A percentile compares a stretch with the other conserved stretches of the same genome.
Conservation (phyloP, 2,888 invertebrate genomes). For the Netelia virgata region DNA sequence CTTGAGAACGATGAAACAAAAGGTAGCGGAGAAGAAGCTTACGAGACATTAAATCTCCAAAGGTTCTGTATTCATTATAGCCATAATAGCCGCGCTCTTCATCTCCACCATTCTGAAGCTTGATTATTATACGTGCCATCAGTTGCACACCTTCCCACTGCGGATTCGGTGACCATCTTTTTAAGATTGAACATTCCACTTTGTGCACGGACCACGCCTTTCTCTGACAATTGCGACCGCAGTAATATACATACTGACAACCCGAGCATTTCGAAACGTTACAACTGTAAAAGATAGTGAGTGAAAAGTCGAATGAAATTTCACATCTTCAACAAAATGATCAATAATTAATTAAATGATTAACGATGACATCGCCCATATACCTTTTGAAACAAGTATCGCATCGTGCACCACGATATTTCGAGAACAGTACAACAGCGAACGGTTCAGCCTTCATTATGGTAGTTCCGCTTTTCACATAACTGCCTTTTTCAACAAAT, state of each 20-base stretch:
- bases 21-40: constrained; percentile 84
- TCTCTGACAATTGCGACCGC: constrained; percentile 92
- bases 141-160: constrained; percentile 92
- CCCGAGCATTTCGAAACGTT: constrained; percentile 93
- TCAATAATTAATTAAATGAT: too few species aligned
- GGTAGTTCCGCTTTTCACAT: constrained; percentile 87
- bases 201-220: constrained; percentile 94
- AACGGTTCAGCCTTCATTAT: constrained; percentile 92
- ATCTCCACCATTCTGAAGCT: constrained; percentile 89
- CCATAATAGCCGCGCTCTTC: constrained; percentile 89
- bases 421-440: constrained; percentile 90
- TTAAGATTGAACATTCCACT: constrained; percentile 92
- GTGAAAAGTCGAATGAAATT: background rate
- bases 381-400: constrained; percentile 88
- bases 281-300: constrained; percentile 85
- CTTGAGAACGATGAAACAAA: background rate
- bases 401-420: constrained; percentile 90
- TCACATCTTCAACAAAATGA: background rate
- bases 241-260: constrained; percentile 94
- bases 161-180: constrained; percentile 89
- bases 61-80: constrained; percentile 90
- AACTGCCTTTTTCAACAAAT: constrained; percentile 50
- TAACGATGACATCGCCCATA: background rate
- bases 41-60: constrained; percentile 97
- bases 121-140: constrained; percentile 91